Percentiles rank a stretch among this genome's conserved stretches.
These are phyloP conservation scores for Temnothorax longispinosus DNA, from an alignment of 1,140 invertebrate genomes.

Conservation along the genomic window DNA sequence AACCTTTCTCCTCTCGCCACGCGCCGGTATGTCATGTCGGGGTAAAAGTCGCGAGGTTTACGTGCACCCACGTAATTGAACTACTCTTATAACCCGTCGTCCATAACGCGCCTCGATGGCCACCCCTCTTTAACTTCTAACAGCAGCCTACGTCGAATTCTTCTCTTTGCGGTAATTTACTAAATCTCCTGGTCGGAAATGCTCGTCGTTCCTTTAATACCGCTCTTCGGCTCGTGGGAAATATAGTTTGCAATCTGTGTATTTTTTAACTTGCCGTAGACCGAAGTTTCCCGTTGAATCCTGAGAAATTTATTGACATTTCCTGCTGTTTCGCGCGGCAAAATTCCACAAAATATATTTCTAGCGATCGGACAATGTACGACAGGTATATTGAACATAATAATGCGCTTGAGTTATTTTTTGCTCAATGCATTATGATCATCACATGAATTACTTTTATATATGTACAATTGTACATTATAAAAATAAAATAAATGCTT, in stretches of 20 bases:
- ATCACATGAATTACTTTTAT: not conserved
- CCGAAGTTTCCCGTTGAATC: not conserved
- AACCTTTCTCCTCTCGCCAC: not conserved
- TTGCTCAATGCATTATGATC: not conserved
- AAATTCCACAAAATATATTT: constrained; percentile 16
- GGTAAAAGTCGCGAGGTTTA: constrained; percentile 70
- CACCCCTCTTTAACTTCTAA: not conserved
- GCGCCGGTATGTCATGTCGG: not conserved
- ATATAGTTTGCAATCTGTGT: constrained; percentile 36
- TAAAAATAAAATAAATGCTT: not conserved
- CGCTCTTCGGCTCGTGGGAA: not conserved
- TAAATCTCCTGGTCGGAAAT: not conserved
- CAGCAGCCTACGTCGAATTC: not conserved
- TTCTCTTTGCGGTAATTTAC: constrained; percentile 57
- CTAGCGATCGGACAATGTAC: not conserved
- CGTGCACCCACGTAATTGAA: constrained; percentile 63
- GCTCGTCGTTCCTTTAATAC: not conserved
- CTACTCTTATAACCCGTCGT: not conserved
- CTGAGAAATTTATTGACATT: not conserved
- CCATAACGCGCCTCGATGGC: not conserved
- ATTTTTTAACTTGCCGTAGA: constrained; percentile 17
- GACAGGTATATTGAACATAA: not conserved
- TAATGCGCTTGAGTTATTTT: constrained; percentile 3
- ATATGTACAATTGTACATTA: not conserved
- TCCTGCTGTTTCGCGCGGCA: not conserved